phyloP scores from a whole-genome alignment of 2,113 vertebrate genomes.

The Mustelus asterias region DNA sequence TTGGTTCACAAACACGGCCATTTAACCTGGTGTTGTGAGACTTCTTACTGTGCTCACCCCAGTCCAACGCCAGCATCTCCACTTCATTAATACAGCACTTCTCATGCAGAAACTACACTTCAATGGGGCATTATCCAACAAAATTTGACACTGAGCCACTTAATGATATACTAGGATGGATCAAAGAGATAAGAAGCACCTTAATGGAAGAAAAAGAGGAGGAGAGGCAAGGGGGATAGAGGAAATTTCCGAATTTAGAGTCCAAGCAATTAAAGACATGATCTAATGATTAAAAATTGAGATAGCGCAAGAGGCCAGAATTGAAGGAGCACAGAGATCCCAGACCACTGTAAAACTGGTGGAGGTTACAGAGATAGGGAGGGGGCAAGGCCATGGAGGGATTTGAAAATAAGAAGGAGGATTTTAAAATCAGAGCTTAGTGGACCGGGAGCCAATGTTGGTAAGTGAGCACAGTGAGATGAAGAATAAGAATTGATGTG shows the following conservation, averaged over 20 bases:
- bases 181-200: not conserved
- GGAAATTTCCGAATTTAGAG: not conserved
- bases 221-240: not conserved
- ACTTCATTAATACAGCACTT: not conserved
- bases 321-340: not conserved
- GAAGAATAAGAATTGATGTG: not conserved
- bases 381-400: not conserved
- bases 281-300: not conserved
- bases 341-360: not conserved
- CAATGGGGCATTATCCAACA: not conserved
- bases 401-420: not conserved
- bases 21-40: no score
- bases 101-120: not conserved
- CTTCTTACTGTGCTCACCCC: no score
- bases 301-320: not conserved
- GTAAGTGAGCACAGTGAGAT: not conserved
- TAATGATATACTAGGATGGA: not conserved
- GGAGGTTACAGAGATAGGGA: not conserved
- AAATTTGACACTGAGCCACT: not conserved
- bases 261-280: not conserved
- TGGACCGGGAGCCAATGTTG: not conserved
- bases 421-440: not conserved
- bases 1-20: no score
- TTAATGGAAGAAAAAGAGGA: not conserved
- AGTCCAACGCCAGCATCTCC: no score